phyloP scores from a whole-genome alignment of 2,113 vertebrate genomes.

The Platichthys flesus region DNA sequence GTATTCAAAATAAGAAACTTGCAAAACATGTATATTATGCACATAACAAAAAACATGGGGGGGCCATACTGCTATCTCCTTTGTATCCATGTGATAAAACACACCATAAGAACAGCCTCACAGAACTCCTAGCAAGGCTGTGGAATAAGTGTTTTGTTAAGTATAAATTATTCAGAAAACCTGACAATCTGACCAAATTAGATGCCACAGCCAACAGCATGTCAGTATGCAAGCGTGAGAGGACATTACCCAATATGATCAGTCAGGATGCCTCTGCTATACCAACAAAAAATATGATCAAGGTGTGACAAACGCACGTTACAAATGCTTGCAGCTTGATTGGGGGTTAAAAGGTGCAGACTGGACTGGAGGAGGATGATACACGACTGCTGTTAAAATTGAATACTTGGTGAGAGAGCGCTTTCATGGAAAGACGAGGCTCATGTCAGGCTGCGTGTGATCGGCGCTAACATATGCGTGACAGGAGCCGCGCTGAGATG shows the following conservation, averaged over 20 bases:
- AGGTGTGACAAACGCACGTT: constrained; percentile 22
- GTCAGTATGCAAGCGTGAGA: background rate
- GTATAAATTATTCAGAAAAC: no score
- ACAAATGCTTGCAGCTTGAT: constrained; percentile 39
- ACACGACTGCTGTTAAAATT: constrained; percentile 79
- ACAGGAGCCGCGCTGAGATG: constrained; percentile 72
- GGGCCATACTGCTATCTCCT: no score
- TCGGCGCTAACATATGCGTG: constrained; percentile 80
- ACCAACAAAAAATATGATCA: constrained; percentile 44
- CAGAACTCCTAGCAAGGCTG: background rate
- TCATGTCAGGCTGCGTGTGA: constrained; percentile 65
- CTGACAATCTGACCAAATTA: background rate
- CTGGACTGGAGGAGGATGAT: constrained; percentile 62
- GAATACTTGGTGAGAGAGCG: constrained; percentile 65
- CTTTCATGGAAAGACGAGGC: constrained; percentile 68
- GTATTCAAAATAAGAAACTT: background rate
- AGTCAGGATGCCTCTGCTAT: background rate
- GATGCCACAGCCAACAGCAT: background rate
- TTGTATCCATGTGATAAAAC: background rate
- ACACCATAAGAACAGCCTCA: background rate
- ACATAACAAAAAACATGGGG: no score
- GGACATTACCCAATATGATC: background rate
- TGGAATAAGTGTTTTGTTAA: background rate
- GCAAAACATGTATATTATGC: no score
- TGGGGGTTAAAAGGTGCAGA: constrained; percentile 47